These are phyloP conservation scores for Kryptolebias ocellatus DNA, from an alignment of 2,797 vertebrate species.

Conservation along the genomic window DNA sequence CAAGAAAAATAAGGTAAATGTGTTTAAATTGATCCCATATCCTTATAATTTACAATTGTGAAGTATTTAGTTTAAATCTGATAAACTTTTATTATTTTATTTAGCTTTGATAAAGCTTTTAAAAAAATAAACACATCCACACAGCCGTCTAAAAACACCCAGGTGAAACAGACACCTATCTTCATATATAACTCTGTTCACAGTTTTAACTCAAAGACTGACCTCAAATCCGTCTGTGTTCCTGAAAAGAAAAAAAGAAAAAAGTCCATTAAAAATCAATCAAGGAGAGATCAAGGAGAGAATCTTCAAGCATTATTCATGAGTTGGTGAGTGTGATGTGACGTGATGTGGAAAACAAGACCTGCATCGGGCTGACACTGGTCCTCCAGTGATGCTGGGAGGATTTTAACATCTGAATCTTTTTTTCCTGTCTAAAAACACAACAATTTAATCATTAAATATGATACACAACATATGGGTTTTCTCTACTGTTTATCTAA, in stretches of 20 bases:
- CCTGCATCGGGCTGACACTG: neutral
- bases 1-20: too few relatives aligned
- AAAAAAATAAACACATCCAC: neutral
- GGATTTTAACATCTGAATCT: neutral
- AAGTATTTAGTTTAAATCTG: too few relatives aligned
- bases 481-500: neutral
- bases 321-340: slow-evolving; percentile 9
- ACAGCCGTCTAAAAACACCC: neutral
- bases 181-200: too few relatives aligned
- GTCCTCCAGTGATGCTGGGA: neutral
- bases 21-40: too few relatives aligned
- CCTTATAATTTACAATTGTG: too few relatives aligned
- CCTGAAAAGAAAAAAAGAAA: neutral
- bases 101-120: neutral
- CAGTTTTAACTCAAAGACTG: neutral
- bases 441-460: neutral
- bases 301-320: slow-evolving; percentile 15
- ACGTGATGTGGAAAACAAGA: slow-evolving; percentile 11
- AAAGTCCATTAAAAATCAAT: slow-evolving; percentile 15
- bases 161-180: neutral
- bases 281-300: slow-evolving; percentile 18
- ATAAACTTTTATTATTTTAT: neutral
- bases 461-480: neutral
- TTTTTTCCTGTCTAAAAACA: neutral
- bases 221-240: neutral